phyloP scores from a whole-genome alignment of 2,113 vertebrate species.

The Motacilla tschutschensis region DNA sequence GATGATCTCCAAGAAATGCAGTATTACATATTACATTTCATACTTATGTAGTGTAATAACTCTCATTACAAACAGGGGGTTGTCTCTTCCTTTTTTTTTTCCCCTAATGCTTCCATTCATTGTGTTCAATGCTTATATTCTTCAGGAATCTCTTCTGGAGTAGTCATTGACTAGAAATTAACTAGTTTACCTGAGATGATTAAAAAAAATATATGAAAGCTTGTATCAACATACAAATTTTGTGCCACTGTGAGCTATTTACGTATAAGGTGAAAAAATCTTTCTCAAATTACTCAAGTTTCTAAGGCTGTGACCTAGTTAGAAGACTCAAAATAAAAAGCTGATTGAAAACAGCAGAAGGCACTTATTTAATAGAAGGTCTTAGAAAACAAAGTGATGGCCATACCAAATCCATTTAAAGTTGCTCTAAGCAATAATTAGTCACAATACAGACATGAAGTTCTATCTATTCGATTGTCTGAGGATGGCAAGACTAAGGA shows the following conservation, averaged over 20 bases:
- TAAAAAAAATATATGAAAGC: not conserved
- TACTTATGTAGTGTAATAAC: not conserved
- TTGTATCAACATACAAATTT: not conserved
- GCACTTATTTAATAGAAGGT: slow-evolving; percentile 53
- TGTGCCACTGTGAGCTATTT: slow-evolving; percentile 22
- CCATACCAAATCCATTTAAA: slow-evolving; percentile 8
- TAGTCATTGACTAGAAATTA: not conserved
- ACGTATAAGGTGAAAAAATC: not conserved
- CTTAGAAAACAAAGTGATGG: slow-evolving; percentile 14
- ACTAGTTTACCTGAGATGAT: slow-evolving; percentile 41
- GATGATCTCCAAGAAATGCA: not conserved
- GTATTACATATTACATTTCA: not conserved
- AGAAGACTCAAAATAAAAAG: slow-evolving; percentile 18
- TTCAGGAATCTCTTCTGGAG: not conserved
- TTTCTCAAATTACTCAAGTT: not conserved
- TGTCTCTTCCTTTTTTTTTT: not conserved
- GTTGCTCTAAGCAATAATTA: slow-evolving; percentile 34
- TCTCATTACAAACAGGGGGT: not conserved
- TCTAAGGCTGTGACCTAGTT: slow-evolving; percentile 23
- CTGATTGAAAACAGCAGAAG: slow-evolving; percentile 55
- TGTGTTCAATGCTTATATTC: not conserved
- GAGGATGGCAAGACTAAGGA: not conserved
- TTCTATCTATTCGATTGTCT: slow-evolving; percentile 55
- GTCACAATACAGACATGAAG: not conserved
- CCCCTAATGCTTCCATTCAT: not conserved